Conservation (phyloP, 2,113 vertebrate genomes). For the Mormoops blainvillei region DNA sequence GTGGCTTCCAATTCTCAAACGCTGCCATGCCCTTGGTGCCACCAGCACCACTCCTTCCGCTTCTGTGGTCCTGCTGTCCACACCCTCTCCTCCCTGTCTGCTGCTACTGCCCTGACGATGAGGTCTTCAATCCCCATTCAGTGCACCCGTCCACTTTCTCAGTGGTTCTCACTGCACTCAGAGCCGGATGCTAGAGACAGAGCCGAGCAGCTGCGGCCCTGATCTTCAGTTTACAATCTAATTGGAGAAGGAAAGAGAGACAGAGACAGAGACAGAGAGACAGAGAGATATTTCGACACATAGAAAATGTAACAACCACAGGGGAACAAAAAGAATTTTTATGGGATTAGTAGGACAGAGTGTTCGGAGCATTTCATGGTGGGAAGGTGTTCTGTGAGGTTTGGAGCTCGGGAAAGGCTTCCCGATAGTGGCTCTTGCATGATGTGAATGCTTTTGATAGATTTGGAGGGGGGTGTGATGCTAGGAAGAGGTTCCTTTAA, state of each 20-base stretch:
- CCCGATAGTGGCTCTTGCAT: background rate
- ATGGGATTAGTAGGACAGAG: background rate
- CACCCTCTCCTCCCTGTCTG: background rate
- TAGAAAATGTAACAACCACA: background rate
- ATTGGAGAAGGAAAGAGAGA: background rate
- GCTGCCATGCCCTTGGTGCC: accelerated
- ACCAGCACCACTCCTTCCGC: background rate
- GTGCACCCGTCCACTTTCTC: background rate
- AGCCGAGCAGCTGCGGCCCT: background rate
- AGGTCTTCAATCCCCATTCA: background rate
- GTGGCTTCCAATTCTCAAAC: background rate
- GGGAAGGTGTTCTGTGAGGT: background rate
- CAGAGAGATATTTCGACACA: background rate
- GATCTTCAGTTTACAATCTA: background rate
- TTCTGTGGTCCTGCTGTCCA: background rate
- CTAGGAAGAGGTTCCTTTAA: background rate
- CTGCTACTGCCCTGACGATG: background rate
- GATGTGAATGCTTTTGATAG: background rate
- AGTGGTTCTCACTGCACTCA: background rate
- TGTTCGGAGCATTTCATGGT: background rate
- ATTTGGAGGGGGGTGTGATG: accelerated
- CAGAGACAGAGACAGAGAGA: background rate
- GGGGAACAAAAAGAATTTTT: background rate
- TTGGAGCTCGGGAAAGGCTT: background rate
- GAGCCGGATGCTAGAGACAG: background rate